phyloP scores from a whole-genome alignment of 2,113 vertebrate genomes.

The Nothoprocta pentlandii region DNA sequence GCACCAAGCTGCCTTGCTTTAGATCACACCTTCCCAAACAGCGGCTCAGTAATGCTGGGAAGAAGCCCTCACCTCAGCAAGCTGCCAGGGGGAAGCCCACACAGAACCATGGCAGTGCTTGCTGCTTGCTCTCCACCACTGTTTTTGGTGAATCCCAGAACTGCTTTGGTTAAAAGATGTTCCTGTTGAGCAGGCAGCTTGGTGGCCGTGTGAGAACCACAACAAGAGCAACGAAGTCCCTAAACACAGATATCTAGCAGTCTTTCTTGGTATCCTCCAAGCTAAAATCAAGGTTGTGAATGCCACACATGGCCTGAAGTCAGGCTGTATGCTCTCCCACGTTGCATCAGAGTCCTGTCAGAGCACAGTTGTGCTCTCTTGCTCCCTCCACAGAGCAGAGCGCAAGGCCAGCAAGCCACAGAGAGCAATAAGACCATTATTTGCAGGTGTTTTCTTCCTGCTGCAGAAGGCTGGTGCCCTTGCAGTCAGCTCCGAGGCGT shows the following conservation, averaged over 20 bases:
- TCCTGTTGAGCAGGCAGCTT: rapidly evolving
- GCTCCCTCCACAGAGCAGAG: not conserved
- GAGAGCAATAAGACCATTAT: not conserved
- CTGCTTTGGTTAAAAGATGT: not conserved
- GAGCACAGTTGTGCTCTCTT: not conserved
- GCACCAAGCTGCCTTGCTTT: rapidly evolving
- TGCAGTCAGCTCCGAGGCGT: not conserved
- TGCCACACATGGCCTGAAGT: rapidly evolving
- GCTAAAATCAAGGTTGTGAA: not conserved
- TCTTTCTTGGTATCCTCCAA: not conserved
- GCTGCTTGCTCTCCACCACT: not conserved
- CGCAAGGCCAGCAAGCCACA: not conserved
- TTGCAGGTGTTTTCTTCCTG: not conserved
- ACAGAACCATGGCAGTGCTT: not conserved
- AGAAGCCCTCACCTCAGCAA: not conserved
- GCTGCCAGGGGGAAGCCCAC: not conserved
- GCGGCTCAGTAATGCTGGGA: rapidly evolving
- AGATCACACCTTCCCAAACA: conserved; percentile 7
- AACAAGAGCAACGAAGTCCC: not conserved
- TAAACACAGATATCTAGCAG: not conserved
- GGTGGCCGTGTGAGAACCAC: not conserved
- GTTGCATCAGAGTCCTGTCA: not conserved
- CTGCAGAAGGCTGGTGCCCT: not conserved
- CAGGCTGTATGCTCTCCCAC: rapidly evolving
- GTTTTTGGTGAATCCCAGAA: not conserved